Conservation (phyloP, 2,888 invertebrate species). For the Danaus chrysippus region DNA sequence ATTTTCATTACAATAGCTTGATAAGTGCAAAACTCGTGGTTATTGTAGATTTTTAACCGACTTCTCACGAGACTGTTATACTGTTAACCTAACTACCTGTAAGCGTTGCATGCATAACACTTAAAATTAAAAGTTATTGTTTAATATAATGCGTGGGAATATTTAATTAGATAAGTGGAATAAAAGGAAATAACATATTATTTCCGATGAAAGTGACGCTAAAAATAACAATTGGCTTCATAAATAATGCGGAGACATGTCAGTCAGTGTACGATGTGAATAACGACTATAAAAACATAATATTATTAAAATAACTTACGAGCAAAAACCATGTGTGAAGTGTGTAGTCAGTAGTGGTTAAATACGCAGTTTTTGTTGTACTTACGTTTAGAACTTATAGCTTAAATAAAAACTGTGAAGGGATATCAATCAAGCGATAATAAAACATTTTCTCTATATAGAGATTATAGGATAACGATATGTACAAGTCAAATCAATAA, state of each 20-base stretch:
- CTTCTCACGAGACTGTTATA: conserved; percentile 69
- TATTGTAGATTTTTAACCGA: conserved; percentile 58
- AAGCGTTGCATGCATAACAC: conserved; percentile 72
- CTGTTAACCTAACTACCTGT: conserved; percentile 73
- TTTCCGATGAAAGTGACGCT: conserved; percentile 56
- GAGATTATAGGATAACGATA: background rate
- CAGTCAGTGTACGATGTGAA: background rate
- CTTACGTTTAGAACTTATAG: no score
- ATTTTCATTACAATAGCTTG: background rate
- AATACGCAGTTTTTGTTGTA: no score
- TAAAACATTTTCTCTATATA: no score
- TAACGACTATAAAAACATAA: no score
- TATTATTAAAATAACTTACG: no score
- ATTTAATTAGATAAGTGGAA: conserved; percentile 75
- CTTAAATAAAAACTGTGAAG: no score
- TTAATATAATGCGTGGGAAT: conserved; percentile 74
- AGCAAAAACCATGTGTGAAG: no score
- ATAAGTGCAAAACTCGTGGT: conserved; percentile 37
- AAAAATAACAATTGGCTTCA: conserved; percentile 14
- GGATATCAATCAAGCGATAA: no score
- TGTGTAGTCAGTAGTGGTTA: no score
- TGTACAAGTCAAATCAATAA: conserved; percentile 28
- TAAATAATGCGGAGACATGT: background rate
- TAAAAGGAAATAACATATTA: conserved; percentile 61
- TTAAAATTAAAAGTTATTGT: conserved; percentile 77